phyloP scores from a whole-genome alignment of 2,888 invertebrate genomes.

The Hecatera dysodea region DNA sequence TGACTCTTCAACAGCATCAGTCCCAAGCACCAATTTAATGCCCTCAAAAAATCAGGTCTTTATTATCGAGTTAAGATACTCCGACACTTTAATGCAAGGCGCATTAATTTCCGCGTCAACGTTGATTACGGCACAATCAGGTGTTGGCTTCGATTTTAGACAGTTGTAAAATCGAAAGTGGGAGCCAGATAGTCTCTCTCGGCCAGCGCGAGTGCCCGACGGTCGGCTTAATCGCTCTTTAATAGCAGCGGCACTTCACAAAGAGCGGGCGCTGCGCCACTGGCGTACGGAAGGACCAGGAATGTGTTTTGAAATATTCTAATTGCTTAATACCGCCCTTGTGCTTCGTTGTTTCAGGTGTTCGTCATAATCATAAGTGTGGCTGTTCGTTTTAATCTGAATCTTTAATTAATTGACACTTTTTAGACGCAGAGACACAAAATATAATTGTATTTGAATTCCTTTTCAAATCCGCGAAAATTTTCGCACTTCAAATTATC shows the following conservation, averaged over 20 bases:
- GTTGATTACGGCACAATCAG: conserved; percentile 67
- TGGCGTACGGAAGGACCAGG: conserved; percentile 63
- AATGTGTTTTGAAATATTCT: conserved; percentile 63
- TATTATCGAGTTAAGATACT: conserved; percentile 51
- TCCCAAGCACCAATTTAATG: conserved; percentile 17
- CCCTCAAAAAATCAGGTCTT: conserved; percentile 50
- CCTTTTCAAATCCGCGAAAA: neutral
- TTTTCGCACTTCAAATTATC: neutral
- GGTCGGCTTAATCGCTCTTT: conserved; percentile 84
- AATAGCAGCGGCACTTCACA: conserved; percentile 87
- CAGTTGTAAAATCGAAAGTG: conserved; percentile 88
- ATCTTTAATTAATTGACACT: conserved; percentile 40
- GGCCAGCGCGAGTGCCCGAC: conserved; percentile 55
- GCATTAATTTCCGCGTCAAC: conserved; percentile 64
- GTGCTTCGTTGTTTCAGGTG: conserved; percentile 57
- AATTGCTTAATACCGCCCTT: conserved; percentile 65
- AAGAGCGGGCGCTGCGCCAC: conserved; percentile 76
- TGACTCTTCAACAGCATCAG: conserved; percentile 29
- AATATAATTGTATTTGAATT: neutral
- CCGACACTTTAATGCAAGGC: conserved; percentile 59
- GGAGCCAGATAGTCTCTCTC: conserved; percentile 86
- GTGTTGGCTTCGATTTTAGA: conserved; percentile 74
- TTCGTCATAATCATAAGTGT: conserved; percentile 56
- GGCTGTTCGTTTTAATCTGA: conserved; percentile 43
- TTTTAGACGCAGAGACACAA: neutral